Percentiles rank a stretch among this genome's conserved stretches.
Conservation (phyloP, 2,113 vertebrate species). For the Gymnarchus niloticus region DNA sequence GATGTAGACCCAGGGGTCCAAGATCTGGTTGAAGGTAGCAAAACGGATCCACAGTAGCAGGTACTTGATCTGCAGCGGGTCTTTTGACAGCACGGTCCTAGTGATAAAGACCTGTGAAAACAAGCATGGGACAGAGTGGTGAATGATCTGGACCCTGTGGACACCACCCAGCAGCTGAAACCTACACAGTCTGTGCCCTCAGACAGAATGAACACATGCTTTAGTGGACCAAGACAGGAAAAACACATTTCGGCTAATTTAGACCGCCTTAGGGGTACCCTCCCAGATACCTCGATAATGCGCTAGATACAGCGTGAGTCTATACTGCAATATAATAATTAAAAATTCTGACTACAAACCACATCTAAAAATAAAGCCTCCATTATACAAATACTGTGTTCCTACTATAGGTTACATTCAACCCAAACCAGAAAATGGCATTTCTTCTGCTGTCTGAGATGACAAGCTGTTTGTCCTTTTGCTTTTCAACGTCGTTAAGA, state of each 20-base stretch:
- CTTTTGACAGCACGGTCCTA: constrained; percentile 61
- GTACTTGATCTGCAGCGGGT: neutral
- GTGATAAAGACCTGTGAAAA: constrained; percentile 74
- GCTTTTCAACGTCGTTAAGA: neutral
- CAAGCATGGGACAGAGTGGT: neutral
- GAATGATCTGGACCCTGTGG: neutral
- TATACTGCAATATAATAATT: neutral
- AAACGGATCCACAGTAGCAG: constrained; percentile 83
- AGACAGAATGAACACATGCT: neutral
- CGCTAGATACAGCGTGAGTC: neutral
- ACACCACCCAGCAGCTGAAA: neutral
- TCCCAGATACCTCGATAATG: neutral
- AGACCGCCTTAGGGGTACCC: neutral
- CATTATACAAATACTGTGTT: neutral
- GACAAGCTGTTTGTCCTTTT: neutral
- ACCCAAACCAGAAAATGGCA: neutral
- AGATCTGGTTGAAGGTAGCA: constrained; percentile 93
- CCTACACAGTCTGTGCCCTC: neutral
- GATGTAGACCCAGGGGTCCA: constrained; percentile 97
- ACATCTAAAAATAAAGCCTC: neutral
- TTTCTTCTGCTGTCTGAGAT: neutral
- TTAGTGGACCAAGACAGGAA: neutral
- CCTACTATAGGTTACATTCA: neutral
- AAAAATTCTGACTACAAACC: neutral
- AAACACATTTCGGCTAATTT: neutral